A percentile compares a stretch with the other conserved stretches of the same genome.
These are phyloP conservation scores for Pegoplata infirma DNA, from an alignment of 2,888 invertebrate species.

Conservation along the genomic window DNA sequence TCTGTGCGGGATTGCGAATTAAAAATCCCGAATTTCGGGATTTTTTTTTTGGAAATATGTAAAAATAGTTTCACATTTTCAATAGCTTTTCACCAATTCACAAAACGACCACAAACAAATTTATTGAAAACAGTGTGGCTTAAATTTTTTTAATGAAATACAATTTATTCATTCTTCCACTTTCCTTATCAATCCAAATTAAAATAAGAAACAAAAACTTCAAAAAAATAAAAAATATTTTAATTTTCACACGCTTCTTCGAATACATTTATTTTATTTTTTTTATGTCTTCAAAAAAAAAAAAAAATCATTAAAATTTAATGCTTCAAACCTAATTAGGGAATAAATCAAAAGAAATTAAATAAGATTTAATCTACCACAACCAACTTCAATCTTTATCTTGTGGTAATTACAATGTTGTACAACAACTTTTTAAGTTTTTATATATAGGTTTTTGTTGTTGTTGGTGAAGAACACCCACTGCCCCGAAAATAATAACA, in stretches of 20 bases:
- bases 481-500: constrained; percentile 55
- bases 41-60: no score
- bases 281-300: no score
- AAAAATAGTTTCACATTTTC: no score
- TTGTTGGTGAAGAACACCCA: constrained; percentile 54
- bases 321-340: constrained; percentile 57
- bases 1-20: no score
- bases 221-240: neutral
- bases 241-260: constrained; percentile 51
- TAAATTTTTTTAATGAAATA: no score
- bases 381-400: neutral
- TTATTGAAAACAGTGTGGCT: no score
- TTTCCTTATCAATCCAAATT: no score
- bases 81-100: no score
- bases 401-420: constrained; percentile 53
- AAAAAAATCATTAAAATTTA: constrained; percentile 52
- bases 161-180: no score
- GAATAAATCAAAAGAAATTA: constrained; percentile 32
- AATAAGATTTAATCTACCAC: constrained; percentile 1
- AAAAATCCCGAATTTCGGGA: no score
- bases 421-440: constrained; percentile 33
- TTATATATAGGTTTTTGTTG: neutral
- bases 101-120: no score
- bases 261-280: constrained; percentile 14
- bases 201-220: neutral